phyloP scores from a whole-genome alignment of 2,888 invertebrate genomes.

The Platycheirus rosarum region DNA sequence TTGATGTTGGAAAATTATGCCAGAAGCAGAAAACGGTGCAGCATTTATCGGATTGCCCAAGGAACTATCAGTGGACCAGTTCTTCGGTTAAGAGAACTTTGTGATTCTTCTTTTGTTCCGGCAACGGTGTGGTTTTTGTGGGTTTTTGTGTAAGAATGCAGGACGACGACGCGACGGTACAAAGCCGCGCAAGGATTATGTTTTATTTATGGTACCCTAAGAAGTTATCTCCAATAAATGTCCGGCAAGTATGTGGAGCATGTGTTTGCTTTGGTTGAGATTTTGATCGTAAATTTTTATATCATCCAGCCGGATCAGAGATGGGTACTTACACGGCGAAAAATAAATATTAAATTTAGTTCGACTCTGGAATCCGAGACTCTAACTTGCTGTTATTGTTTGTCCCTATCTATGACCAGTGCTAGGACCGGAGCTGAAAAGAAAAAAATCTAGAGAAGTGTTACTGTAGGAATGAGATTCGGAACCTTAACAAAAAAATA shows the following conservation, averaged over 20 bases:
- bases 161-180: too few species aligned
- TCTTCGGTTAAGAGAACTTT: too few species aligned
- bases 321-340: constrained; percentile 10
- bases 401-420: too few species aligned
- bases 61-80: constrained; percentile 57
- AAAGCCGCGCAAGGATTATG: constrained; percentile 80
- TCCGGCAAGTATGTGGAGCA: constrained; percentile 83
- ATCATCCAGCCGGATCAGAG: constrained; percentile 73
- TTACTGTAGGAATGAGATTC: too few species aligned
- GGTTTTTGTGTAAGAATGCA: constrained; percentile 61
- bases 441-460: too few species aligned
- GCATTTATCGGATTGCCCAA: constrained; percentile 48
- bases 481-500: too few species aligned
- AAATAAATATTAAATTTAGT: not conserved
- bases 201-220: constrained; percentile 83
- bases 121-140: constrained; percentile 19
- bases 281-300: constrained; percentile 81
- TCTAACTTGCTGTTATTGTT: too few species aligned
- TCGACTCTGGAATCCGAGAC: too few species aligned
- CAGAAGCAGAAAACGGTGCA: constrained; percentile 60
- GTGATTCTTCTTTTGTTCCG: constrained; percentile 18
- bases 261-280: constrained; percentile 83
- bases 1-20: constrained; percentile 66
- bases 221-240: constrained; percentile 83
- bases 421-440: too few species aligned